Conservation (phyloP, 2,113 vertebrate species). For the Psittacula cyanocephala region DNA sequence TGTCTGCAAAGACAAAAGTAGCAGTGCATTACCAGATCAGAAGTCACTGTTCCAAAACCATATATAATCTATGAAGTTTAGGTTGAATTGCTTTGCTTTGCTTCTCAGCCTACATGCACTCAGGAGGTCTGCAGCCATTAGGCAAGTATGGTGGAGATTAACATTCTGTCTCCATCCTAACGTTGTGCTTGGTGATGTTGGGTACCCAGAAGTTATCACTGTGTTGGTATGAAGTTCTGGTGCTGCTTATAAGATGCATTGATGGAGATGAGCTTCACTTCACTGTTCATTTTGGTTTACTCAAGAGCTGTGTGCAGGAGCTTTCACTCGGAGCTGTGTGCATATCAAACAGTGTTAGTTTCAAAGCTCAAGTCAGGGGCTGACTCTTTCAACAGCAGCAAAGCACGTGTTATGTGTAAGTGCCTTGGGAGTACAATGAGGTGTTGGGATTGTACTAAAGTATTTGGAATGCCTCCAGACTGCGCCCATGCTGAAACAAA, state of each 20-base stretch:
- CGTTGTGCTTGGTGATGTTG: background rate
- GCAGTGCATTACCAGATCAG: background rate
- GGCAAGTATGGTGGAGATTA: background rate
- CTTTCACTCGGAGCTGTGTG: background rate
- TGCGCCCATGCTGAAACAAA: background rate
- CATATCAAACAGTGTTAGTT: background rate
- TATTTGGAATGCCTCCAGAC: constrained; percentile 17
- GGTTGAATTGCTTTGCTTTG: background rate
- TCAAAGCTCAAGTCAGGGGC: background rate
- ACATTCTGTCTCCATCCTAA: background rate
- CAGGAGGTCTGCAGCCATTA: background rate
- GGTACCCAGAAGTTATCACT: background rate
- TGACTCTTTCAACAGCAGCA: constrained; percentile 13
- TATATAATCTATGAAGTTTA: background rate
- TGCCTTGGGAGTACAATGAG: constrained; percentile 31
- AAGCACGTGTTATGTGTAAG: background rate
- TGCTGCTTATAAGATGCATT: background rate
- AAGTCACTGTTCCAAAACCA: background rate
- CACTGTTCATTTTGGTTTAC: background rate
- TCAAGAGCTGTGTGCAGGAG: background rate
- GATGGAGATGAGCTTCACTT: background rate
- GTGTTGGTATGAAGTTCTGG: background rate
- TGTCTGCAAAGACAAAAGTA: background rate
- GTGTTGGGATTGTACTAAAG: background rate
- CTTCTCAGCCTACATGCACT: background rate